phyloP scores from a whole-genome alignment of 2,113 vertebrate species.

The Siniperca chuatsi region DNA sequence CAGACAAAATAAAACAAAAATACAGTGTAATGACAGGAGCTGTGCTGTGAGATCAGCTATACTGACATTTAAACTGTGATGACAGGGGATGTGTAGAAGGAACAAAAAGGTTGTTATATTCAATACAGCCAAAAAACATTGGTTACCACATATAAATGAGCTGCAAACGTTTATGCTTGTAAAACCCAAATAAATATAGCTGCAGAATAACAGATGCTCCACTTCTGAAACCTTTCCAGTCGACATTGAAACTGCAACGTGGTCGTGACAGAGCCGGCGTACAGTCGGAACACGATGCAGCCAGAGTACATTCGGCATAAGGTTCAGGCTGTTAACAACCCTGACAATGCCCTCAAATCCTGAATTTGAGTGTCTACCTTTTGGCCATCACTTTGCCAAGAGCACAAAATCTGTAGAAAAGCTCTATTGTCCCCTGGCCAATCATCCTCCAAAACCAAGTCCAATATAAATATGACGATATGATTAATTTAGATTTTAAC shows the following conservation, averaged over 20 bases:
- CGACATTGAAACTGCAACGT: neutral
- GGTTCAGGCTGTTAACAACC: neutral
- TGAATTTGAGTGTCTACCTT: neutral
- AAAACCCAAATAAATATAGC: no score
- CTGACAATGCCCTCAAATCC: neutral
- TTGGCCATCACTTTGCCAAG: neutral
- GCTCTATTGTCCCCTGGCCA: neutral
- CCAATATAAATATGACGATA: neutral
- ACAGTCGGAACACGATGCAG: no score
- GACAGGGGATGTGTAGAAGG: neutral
- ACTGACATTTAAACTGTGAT: neutral
- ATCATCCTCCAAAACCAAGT: neutral
- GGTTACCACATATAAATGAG: neutral
- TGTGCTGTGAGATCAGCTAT: neutral
- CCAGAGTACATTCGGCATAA: no score
- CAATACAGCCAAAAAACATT: neutral
- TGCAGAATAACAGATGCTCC: neutral
- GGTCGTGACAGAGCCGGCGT: neutral
- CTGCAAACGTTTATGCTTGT: neutral
- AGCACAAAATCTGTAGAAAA: neutral
- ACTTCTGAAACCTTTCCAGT: neutral
- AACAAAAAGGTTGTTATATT: neutral
- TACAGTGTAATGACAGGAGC: neutral
- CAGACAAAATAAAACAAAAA: neutral
- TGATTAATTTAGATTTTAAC: neutral